Evolutionary conservation across 1,140 invertebrate species (phyloP).

Genomic region (Drosophila bocki): DNA sequence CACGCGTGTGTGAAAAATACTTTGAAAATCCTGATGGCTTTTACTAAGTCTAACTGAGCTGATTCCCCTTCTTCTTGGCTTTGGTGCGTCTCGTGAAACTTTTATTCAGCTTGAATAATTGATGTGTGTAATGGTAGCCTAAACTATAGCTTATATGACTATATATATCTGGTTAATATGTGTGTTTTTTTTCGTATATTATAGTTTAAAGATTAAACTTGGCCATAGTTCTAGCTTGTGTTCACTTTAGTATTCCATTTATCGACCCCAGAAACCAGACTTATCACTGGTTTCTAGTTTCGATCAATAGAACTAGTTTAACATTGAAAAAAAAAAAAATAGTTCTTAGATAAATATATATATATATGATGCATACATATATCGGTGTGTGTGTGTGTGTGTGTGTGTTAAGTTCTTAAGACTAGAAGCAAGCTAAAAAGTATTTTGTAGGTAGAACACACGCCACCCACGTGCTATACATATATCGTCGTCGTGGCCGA

Average conservation of each 20-base stretch:
- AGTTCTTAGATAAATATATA: slow-evolving; percentile 24
- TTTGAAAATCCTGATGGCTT: slow-evolving; percentile 43
- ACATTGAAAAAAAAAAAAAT: slow-evolving; percentile 58
- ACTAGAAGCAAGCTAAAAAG: slow-evolving; percentile 45
- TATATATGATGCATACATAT: slow-evolving; percentile 39
- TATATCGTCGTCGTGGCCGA: slow-evolving; percentile 9
- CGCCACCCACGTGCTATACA: slow-evolving; percentile 27
- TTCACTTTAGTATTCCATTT: neutral
- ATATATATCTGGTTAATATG: slow-evolving; percentile 4
- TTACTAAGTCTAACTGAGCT: slow-evolving; percentile 50
- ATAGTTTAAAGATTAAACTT: slow-evolving; percentile 29
- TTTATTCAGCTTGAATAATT: slow-evolving; percentile 31
- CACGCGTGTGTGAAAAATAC: slow-evolving; percentile 33
- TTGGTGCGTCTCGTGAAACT: slow-evolving; percentile 50
- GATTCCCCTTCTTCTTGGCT: slow-evolving; percentile 12
- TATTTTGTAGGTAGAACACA: slow-evolving; percentile 22
- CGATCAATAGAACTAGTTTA: slow-evolving; percentile 56
- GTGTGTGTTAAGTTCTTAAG: slow-evolving; percentile 23
- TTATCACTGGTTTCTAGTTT: neutral
- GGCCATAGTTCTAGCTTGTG: slow-evolving; percentile 13
- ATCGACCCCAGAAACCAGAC: neutral
- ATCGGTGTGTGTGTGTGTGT: neutral
- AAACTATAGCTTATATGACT: neutral
- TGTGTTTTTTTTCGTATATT: slow-evolving; percentile 8
- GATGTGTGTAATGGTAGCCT: slow-evolving; percentile 3